phyloP scores from a whole-genome alignment of 1,140 invertebrate species.

The Sitobion miscanthi region DNA sequence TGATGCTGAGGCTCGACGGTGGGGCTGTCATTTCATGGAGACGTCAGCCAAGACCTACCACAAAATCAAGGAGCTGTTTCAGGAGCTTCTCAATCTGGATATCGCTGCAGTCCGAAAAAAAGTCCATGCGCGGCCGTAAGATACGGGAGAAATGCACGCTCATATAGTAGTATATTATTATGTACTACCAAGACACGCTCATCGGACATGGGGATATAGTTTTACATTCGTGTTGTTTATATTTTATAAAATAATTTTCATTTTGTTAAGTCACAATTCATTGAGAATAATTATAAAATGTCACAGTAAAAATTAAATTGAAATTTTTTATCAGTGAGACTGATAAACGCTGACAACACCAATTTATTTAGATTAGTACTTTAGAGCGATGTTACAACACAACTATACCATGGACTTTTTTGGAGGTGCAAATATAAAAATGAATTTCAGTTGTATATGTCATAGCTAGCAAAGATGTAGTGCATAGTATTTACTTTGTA shows the following conservation, averaged over 20 bases:
- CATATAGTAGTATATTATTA: slow-evolving; percentile 64
- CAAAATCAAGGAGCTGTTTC: slow-evolving; percentile 95
- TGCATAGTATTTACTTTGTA: slow-evolving; percentile 12
- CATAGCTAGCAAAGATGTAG: background rate
- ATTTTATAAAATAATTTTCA: background rate
- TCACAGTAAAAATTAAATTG: slow-evolving; percentile 25
- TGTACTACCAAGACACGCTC: slow-evolving; percentile 57
- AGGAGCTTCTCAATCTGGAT: slow-evolving; percentile 95
- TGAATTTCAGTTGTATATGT: background rate
- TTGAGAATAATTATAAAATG: slow-evolving; percentile 23
- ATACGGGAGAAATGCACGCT: slow-evolving; percentile 70
- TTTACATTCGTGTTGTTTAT: background rate
- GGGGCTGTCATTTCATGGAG: slow-evolving; percentile 97
- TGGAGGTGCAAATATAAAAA: background rate
- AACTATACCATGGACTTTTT: background rate
- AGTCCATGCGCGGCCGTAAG: slow-evolving; percentile 73
- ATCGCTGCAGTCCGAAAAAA: slow-evolving; percentile 88
- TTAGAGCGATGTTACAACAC: slow-evolving; percentile 7
- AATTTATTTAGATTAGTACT: slow-evolving; percentile 13
- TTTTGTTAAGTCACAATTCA: background rate
- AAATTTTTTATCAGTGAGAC: slow-evolving; percentile 33
- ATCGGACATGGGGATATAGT: slow-evolving; percentile 36
- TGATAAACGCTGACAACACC: slow-evolving; percentile 48
- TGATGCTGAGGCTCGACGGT: slow-evolving; percentile 83
- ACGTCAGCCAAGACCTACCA: slow-evolving; percentile 99